Conservation (phyloP, 2,888 invertebrate genomes). For the Eugnorisma glareosa region DNA sequence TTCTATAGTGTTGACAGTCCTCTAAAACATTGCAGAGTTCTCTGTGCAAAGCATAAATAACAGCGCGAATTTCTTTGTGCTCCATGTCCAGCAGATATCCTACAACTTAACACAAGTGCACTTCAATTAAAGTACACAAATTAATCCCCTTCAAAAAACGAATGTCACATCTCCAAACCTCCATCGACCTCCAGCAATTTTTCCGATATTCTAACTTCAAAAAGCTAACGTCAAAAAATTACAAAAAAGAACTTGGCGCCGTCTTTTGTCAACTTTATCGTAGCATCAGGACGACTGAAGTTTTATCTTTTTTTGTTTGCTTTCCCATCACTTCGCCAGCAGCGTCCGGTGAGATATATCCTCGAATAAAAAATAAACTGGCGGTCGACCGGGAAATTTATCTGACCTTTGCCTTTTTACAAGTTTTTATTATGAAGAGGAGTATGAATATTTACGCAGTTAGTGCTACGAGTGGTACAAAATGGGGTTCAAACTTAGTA, state of each 20-base stretch:
- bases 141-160: conserved; percentile 2
- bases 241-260: conserved; percentile 26
- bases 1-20: background rate
- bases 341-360: conserved; percentile 44
- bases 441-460: conserved; percentile 2
- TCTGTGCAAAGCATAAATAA: background rate
- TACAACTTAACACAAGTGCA: background rate
- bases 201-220: conserved; percentile 41
- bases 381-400: conserved; percentile 28
- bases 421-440: conserved; percentile 15
- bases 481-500: background rate
- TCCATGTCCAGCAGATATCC: background rate
- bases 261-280: conserved; percentile 60
- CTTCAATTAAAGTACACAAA: conserved; percentile 14
- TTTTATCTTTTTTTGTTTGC: conserved; percentile 53
- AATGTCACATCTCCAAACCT: background rate
- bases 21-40: background rate
- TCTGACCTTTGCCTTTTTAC: conserved; percentile 30
- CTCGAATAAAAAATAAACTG: conserved; percentile 45
- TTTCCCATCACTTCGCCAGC: conserved; percentile 38
- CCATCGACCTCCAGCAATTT: conserved; percentile 18
- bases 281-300: conserved; percentile 34
- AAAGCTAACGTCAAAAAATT: conserved; percentile 39
- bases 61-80: background rate
- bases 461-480: background rate